These are phyloP conservation scores for Perizoma affinitatum DNA, from an alignment of 2,888 invertebrate species.

Conservation along the genomic window DNA sequence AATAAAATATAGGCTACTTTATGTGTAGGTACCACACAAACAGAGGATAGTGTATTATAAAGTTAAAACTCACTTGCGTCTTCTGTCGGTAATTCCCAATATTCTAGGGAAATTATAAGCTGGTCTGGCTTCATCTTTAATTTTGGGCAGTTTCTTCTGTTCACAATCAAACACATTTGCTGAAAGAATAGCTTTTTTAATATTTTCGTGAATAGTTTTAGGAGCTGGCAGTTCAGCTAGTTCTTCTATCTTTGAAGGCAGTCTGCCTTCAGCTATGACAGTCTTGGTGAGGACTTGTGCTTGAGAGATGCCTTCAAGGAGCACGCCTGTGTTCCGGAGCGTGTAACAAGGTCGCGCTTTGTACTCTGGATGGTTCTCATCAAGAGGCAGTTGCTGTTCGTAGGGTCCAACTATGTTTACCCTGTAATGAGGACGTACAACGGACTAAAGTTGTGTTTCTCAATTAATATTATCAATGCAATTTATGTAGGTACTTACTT, in stretches of 20 bases:
- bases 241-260: constrained; percentile 86
- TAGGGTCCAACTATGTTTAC: constrained; percentile 73
- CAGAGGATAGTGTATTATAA: no score
- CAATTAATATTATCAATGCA: no score
- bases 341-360: constrained; percentile 85
- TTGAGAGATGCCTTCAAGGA: constrained; percentile 90
- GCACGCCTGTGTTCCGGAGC: constrained; percentile 85
- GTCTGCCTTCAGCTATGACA: constrained; percentile 83
- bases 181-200: constrained; percentile 85
- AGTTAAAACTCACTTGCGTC: constrained; percentile 85
- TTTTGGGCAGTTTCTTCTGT: constrained; percentile 90
- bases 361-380: constrained; percentile 87
- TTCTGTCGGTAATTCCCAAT: constrained; percentile 89
- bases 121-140: constrained; percentile 88
- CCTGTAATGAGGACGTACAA: constrained; percentile 43
- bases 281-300: constrained; percentile 93
- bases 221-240: constrained; percentile 77
- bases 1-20: no score
- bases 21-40: no score
- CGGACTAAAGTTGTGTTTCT: no score
- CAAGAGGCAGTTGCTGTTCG: constrained; percentile 66
- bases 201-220: constrained; percentile 80
- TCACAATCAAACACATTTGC: constrained; percentile 91
- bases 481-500: constrained; percentile 44
- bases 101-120: constrained; percentile 88